Percentiles rank a stretch among this genome's conserved stretches.
These are phyloP conservation scores for Oscheius sp. DNA, from an alignment of 2,888 invertebrate genomes.

Conservation along the genomic window DNA sequence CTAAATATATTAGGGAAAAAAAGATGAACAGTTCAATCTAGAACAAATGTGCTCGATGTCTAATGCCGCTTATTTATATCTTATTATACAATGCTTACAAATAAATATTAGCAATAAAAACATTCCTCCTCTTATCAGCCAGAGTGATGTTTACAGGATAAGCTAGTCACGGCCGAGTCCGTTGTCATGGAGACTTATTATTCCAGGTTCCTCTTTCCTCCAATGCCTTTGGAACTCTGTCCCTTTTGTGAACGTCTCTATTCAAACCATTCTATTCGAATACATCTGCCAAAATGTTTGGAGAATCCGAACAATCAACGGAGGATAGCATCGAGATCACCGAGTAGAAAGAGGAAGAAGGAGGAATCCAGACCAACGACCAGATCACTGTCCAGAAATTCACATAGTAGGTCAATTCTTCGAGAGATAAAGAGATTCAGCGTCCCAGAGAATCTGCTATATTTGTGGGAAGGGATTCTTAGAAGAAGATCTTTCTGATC, in stretches of 20 bases:
- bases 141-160: too few species aligned
- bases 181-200: conserved; percentile 4
- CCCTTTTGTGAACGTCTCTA: conserved; percentile 31
- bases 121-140: too few species aligned
- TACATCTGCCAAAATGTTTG: conserved; percentile 15
- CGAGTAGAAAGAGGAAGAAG: not conserved
- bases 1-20: too few species aligned
- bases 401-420: not conserved
- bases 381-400: conserved; percentile 21
- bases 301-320: conserved; percentile 19
- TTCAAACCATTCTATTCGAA: conserved; percentile 25
- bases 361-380: conserved; percentile 18
- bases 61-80: too few species aligned
- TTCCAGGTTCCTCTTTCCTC: not conserved
- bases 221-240: conserved; percentile 14
- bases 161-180: too few species aligned
- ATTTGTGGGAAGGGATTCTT: conserved; percentile 25
- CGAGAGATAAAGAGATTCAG: not conserved
- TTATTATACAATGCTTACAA: too few species aligned
- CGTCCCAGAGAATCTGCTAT: conserved; percentile 18
- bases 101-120: too few species aligned
- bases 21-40: not conserved
- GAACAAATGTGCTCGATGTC: not conserved
- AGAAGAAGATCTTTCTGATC: conserved; percentile 3
- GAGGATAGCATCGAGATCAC: not conserved